Evolutionary conservation across 2,888 invertebrate species (phyloP).

Genomic region (Tipula lateralis): DNA sequence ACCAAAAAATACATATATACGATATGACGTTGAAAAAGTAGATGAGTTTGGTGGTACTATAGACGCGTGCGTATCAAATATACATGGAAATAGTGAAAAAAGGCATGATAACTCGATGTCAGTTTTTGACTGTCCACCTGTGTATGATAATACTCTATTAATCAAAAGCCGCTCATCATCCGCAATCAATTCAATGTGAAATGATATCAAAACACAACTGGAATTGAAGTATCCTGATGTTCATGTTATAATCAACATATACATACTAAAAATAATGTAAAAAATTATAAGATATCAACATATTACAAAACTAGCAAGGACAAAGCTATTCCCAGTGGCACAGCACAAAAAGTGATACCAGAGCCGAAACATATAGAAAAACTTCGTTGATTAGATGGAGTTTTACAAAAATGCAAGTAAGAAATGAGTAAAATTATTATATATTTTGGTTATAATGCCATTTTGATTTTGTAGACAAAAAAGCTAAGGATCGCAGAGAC

Average conservation of each 20-base stretch:
- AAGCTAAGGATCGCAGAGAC: too few relatives aligned
- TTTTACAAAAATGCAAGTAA: not conserved
- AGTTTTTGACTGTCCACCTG: not conserved
- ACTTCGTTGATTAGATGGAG: not conserved
- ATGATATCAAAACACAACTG: not conserved
- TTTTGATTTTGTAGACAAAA: too few relatives aligned
- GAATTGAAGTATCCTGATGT: not conserved
- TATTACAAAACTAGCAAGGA: not conserved
- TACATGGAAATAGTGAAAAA: too few relatives aligned
- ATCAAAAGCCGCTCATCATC: not conserved
- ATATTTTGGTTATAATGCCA: too few relatives aligned
- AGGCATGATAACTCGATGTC: too few relatives aligned
- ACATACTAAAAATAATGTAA: not conserved
- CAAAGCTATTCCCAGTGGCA: not conserved
- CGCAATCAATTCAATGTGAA: not conserved
- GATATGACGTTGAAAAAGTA: too few relatives aligned
- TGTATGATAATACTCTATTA: not conserved
- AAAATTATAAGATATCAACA: not conserved
- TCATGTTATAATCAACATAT: not conserved
- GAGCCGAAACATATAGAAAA: not conserved
- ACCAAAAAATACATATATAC: too few relatives aligned
- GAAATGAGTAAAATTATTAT: too few relatives aligned
- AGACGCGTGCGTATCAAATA: too few relatives aligned
- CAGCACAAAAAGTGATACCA: not conserved
- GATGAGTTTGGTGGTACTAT: too few relatives aligned